Percentiles rank a stretch among this genome's conserved stretches.
phyloP scores from a whole-genome alignment of 2,113 vertebrate genomes.

The Callocephalon fimbriatum region DNA sequence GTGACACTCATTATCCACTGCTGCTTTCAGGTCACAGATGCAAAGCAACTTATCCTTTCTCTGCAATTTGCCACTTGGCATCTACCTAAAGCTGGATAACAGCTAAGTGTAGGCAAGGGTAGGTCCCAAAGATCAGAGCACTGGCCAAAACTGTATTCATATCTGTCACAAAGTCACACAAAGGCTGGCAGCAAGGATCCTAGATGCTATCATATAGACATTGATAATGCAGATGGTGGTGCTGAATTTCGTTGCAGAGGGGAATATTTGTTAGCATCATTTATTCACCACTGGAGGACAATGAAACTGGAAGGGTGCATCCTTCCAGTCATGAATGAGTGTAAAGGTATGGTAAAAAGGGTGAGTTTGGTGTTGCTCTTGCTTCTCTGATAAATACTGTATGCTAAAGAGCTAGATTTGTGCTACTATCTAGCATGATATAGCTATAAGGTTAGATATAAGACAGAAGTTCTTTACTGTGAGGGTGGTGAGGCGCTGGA shows the following conservation, averaged over 20 bases:
- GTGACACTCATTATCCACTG: background rate
- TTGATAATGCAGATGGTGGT: background rate
- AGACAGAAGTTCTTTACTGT: background rate
- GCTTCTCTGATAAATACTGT: background rate
- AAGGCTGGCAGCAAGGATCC: background rate
- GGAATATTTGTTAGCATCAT: background rate
- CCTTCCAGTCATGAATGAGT: background rate
- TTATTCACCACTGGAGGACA: background rate
- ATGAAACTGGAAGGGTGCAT: background rate
- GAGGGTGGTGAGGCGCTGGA: background rate
- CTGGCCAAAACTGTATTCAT: rapidly evolving
- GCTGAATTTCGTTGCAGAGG: background rate
- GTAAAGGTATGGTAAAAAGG: background rate
- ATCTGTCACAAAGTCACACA: background rate
- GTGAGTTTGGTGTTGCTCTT: background rate
- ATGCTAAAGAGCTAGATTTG: background rate
- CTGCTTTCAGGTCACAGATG: background rate
- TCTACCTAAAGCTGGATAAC: background rate
- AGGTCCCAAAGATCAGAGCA: background rate
- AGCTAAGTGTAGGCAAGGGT: background rate
- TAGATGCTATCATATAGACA: background rate
- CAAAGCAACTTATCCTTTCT: background rate
- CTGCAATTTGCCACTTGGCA: background rate
- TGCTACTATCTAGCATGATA: background rate
- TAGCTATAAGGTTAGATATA: background rate